Percentiles rank a stretch among this genome's conserved stretches.
phyloP scores from a whole-genome alignment of 2,888 invertebrate species.

The Strigamia crassipes region DNA sequence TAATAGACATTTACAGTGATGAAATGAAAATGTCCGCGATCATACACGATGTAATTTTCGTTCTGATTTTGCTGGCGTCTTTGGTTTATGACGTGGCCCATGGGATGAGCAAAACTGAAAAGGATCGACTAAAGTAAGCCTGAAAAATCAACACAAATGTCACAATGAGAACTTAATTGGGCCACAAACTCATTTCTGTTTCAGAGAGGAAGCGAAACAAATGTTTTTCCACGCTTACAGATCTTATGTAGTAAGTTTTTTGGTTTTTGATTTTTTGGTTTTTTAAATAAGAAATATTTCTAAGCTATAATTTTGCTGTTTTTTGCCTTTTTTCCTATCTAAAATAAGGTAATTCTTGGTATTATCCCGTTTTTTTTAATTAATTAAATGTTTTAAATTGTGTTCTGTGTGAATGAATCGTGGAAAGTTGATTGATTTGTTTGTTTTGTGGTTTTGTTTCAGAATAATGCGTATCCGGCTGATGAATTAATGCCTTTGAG shows the following conservation, averaged over 20 bases:
- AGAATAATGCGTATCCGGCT: conserved; percentile 92
- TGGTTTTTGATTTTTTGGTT: not conserved
- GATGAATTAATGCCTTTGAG: conserved; percentile 97
- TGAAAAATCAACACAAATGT: not conserved
- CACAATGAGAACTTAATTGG: not conserved
- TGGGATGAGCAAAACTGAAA: conserved; percentile 46
- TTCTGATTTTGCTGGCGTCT: not conserved
- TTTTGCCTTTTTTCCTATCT: not conserved
- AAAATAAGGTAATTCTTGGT: not conserved
- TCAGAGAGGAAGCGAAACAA: conserved; percentile 83
- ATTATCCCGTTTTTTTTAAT: not conserved
- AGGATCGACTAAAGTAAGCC: conserved; percentile 47
- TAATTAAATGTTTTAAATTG: too few species aligned
- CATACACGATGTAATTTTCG: not conserved
- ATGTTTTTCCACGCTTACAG: conserved; percentile 98
- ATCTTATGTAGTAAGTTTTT: conserved; percentile 79
- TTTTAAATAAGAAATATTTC: not conserved
- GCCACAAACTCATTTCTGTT: conserved; percentile 53
- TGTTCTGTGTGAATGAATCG: not conserved
- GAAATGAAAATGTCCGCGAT: not conserved
- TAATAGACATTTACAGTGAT: not conserved
- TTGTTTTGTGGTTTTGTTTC: conserved; percentile 50
- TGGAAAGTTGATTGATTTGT: not conserved
- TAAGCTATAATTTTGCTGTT: not conserved
- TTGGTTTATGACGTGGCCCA: conserved; percentile 48